Evolutionary conservation across 2,113 vertebrate species (phyloP), one percentile per base, ranked within the genome.

Genomic region (Syngnathus typhle): DNA sequence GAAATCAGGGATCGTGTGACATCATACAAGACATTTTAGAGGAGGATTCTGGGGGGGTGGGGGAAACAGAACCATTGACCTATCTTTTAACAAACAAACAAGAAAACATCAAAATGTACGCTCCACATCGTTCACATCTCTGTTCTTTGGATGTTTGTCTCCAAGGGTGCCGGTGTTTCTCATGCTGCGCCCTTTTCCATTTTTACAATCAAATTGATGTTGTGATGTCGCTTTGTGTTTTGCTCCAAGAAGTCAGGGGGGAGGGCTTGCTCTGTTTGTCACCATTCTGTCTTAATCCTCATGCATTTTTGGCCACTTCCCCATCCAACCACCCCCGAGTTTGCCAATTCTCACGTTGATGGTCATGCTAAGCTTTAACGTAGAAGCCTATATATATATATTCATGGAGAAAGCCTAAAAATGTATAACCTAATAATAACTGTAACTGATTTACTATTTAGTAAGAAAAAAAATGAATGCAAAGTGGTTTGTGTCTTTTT

Each of bases 321-420:
- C 19, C 49, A 7, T n/a, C 74, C 79, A 77, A 32, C 59, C 7
- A n/a, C 72, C 43, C 71, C 78, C 79, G 74, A 67, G 85, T 88
- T 85, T 73, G 77, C 83, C 82, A 74, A 83, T 76, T 79, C 73
- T 86, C 84, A 85, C 88, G 85, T 91, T 87, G 79, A 89, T 90
- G 82, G 71, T 91, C 90, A 92, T 87, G 93, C 91, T 92, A 91
- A 92, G 93, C 93, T 93, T 93, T 93, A 92, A 90, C 79, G 88
- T 93, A 91, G 91, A 90, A 90, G 89, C 91, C 90, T 89, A 86
- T 90, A 90, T 90, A 90, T 90, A 90, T 93, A 90, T 90, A 90
- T 93, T 87, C 88, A 91, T 88, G 89, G 92, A 87, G 88, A 89
- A 91, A 92, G 92, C 91, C 89, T 91, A 92, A 89, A 91, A 82